These are phyloP conservation scores for Steinernema feltiae DNA, from an alignment of 1,140 invertebrate species.

Conservation along the genomic window DNA sequence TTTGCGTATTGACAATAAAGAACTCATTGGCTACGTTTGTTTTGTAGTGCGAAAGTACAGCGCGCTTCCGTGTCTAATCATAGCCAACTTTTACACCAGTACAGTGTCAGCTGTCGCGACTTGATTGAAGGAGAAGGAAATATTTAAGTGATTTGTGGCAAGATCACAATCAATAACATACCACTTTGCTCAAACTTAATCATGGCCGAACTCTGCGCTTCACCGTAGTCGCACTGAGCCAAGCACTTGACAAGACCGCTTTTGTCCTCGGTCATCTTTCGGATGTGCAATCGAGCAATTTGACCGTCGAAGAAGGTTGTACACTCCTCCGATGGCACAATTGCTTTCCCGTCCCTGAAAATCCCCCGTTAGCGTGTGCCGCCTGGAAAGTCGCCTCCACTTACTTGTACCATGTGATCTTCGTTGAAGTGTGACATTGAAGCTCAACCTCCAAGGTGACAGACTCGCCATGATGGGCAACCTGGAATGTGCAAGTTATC, in stretches of 20 bases:
- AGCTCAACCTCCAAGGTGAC: constrained; percentile 49
- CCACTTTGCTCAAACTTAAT: constrained; percentile 45
- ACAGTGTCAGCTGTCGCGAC: no score
- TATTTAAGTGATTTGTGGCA: neutral
- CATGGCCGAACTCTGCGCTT: constrained; percentile 49
- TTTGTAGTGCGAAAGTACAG: no score
- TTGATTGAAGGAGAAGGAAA: neutral
- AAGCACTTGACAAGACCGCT: constrained; percentile 51
- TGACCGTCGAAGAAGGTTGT: constrained; percentile 43
- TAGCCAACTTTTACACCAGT: no score
- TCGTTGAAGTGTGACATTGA: constrained; percentile 53
- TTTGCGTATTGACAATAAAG: no score
- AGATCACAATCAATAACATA: constrained; percentile 14
- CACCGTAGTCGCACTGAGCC: constrained; percentile 50
- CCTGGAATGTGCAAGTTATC: constrained; percentile 21
- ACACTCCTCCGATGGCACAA: constrained; percentile 43
- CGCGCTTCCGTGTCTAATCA: no score
- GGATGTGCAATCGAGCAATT: constrained; percentile 43
- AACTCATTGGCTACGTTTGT: no score
- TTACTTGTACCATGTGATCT: constrained; percentile 56
- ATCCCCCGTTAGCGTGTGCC: neutral
- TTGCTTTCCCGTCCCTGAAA: constrained; percentile 45
- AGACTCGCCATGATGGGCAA: constrained; percentile 41
- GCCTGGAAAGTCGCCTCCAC: constrained; percentile 11
- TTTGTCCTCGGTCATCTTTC: constrained; percentile 40